Conservation (phyloP, 2,888 invertebrate genomes). For the Steinernema hermaphroditum region DNA sequence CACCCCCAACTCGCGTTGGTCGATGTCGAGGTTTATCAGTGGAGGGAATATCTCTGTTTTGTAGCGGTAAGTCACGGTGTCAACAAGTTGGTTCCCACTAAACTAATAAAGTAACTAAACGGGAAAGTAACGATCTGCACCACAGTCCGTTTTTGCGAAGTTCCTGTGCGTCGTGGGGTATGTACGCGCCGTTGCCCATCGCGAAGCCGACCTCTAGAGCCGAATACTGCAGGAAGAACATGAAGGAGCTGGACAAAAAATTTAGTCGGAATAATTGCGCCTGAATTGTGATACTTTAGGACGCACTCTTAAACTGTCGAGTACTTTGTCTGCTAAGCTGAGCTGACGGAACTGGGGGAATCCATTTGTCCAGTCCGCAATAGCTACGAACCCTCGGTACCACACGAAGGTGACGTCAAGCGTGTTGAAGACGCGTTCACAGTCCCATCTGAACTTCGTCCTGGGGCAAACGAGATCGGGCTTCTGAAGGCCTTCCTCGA, state of each 20-base stretch:
- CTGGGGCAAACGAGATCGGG: not conserved
- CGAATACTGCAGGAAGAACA: conserved; percentile 15
- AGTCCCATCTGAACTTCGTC: conserved; percentile 20
- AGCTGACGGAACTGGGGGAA: conserved; percentile 53
- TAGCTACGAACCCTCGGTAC: conserved; percentile 48
- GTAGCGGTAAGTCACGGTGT: not conserved
- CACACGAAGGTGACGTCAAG: conserved; percentile 7
- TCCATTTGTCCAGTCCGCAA: conserved; percentile 57
- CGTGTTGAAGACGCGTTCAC: not conserved
- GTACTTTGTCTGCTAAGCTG: conserved; percentile 48
- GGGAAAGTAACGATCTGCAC: not conserved
- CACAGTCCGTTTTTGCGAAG: conserved; percentile 33
- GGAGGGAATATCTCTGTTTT: conserved; percentile 14
- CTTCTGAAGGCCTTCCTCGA: conserved; percentile 10
- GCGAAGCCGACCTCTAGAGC: conserved; percentile 42
- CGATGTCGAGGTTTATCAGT: not conserved
- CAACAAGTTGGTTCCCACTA: not conserved
- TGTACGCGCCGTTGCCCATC: conserved; percentile 53
- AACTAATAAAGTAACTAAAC: not conserved
- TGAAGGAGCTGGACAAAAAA: conserved; percentile 4
- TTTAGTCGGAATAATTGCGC: conserved; percentile 6
- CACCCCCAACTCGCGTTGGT: not conserved
- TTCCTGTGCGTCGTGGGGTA: conserved; percentile 51
- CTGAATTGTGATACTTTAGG: not conserved
- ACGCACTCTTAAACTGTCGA: too few relatives aligned